phyloP scores from a whole-genome alignment of 2,888 invertebrate species.

The Dione juno region DNA sequence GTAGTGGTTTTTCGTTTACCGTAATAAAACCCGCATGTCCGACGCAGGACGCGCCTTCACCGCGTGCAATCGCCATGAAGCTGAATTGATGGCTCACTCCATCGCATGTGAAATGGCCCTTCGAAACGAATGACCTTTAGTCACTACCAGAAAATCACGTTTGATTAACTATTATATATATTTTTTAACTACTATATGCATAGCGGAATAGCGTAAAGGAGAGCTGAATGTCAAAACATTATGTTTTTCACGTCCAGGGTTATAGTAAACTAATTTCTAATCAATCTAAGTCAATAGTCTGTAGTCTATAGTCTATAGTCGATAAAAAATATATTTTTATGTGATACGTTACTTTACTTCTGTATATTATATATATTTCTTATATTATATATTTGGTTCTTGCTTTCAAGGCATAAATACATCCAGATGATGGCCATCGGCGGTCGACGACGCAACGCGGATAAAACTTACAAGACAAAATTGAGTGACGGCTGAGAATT shows the following conservation, averaged over 20 bases:
- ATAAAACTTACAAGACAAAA: slow-evolving; percentile 2
- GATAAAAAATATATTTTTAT: not conserved
- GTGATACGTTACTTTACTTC: not conserved
- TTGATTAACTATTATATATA: slow-evolving; percentile 69
- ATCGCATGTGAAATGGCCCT: slow-evolving; percentile 80
- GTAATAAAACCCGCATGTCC: slow-evolving; percentile 80
- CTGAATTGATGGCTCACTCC: slow-evolving; percentile 82
- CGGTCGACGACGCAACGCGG: slow-evolving; percentile 4
- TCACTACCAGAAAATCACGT: slow-evolving; percentile 80
- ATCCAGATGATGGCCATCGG: not conserved
- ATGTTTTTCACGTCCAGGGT: too few relatives aligned
- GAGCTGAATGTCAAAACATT: too few relatives aligned
- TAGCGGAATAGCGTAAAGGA: not conserved
- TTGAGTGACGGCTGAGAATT: not conserved
- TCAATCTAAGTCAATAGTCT: too few relatives aligned
- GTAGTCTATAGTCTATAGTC: too few relatives aligned
- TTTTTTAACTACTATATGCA: too few relatives aligned
- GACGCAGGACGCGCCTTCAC: slow-evolving; percentile 59
- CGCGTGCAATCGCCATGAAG: slow-evolving; percentile 78
- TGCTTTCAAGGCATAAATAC: slow-evolving; percentile 12
- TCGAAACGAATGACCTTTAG: slow-evolving; percentile 77
- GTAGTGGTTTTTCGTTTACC: slow-evolving; percentile 74
- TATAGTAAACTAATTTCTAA: too few relatives aligned
- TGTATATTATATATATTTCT: slow-evolving; percentile 9
- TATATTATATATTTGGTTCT: not conserved